Percentiles rank a stretch among this genome's conserved stretches.
Evolutionary conservation across 2,888 invertebrate species (phyloP).

Genomic region (Macrophya annulata): DNA sequence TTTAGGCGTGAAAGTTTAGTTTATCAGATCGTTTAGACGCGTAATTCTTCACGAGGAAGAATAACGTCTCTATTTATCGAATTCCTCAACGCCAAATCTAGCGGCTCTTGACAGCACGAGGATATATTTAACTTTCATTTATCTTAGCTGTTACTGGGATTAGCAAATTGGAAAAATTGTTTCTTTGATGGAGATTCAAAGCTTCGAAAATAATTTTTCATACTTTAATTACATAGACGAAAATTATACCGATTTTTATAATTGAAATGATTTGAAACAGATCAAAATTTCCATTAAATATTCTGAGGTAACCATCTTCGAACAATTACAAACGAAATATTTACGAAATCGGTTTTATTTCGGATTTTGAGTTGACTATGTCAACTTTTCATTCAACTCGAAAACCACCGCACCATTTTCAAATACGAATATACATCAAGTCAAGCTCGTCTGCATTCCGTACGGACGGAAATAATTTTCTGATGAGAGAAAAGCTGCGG

Average conservation of each 20-base stretch:
- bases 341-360: background rate
- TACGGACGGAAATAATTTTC: slow-evolving; percentile 37
- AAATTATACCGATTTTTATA: no score
- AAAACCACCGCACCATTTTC: background rate
- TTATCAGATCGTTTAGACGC: slow-evolving; percentile 36
- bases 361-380: background rate
- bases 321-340: background rate
- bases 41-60: background rate
- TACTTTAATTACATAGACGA: no score
- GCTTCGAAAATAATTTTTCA: no score
- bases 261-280: no score
- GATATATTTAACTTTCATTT: background rate
- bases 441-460: slow-evolving; percentile 20
- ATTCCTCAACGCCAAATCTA: slow-evolving; percentile 42
- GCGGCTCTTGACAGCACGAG: background rate
- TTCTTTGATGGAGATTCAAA: no score
- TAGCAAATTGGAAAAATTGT: no score
- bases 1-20: slow-evolving; percentile 32
- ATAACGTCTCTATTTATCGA: slow-evolving; percentile 39
- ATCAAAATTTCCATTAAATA: no score
- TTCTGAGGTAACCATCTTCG: no score
- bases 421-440: background rate
- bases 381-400: background rate
- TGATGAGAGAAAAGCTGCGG: background rate
- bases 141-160: no score